A percentile compares a stretch with the other conserved stretches of the same genome.
Conservation (phyloP, 2,888 invertebrate species). For the Sussaba pulchella region DNA sequence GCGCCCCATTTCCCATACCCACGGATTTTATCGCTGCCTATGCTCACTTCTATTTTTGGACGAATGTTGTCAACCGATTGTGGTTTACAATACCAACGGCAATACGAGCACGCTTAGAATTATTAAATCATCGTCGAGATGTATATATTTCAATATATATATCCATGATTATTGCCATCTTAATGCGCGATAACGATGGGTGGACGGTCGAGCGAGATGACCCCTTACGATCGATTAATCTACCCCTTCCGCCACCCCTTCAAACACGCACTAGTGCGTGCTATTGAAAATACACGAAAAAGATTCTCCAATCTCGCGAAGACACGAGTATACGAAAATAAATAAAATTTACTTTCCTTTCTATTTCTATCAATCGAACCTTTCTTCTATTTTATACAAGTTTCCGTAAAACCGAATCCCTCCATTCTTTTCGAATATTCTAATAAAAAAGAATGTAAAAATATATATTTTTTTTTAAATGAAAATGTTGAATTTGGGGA, state of each 20-base stretch:
- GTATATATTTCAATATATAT: neutral
- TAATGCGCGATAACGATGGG: constrained; percentile 12
- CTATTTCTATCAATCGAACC: neutral
- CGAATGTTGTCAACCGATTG: constrained; percentile 54
- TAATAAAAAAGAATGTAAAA: neutral
- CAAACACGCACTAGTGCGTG: constrained; percentile 3
- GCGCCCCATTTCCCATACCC: constrained; percentile 55
- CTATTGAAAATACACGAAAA: neutral
- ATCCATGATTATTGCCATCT: neutral
- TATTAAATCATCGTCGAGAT: neutral
- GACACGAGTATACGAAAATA: neutral
- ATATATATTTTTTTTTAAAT: no score
- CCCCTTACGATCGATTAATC: constrained; percentile 37
- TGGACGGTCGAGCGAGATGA: constrained; percentile 14
- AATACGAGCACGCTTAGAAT: neutral
- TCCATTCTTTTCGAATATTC: neutral
- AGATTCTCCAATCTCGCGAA: neutral
- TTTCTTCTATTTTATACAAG: neutral
- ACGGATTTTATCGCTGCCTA: constrained; percentile 52
- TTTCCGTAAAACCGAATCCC: neutral
- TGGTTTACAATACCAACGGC: constrained; percentile 3
- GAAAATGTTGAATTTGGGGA: neutral
- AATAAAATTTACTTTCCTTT: neutral
- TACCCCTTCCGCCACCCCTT: neutral
- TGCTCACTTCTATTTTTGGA: constrained; percentile 61